Evolutionary conservation across 1,140 invertebrate species (phyloP).

Genomic region (Lepidurus apus): DNA sequence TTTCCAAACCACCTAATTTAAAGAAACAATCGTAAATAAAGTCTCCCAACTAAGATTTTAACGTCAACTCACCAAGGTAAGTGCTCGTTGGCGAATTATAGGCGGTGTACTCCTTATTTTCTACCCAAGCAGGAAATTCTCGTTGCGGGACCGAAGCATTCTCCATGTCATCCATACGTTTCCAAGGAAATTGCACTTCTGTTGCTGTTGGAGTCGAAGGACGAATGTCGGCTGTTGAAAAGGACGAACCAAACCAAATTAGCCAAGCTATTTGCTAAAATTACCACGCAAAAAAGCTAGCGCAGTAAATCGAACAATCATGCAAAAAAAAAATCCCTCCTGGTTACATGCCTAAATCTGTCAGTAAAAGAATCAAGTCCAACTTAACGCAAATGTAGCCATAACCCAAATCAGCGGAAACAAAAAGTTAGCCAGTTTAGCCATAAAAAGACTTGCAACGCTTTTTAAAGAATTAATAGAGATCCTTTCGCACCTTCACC

Average conservation of each 20-base stretch:
- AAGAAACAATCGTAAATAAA: neutral
- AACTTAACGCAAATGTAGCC: neutral
- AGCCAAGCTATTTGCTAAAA: neutral
- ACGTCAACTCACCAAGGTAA: conserved; percentile 63
- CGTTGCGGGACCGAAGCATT: conserved; percentile 67
- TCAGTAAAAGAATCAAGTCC: neutral
- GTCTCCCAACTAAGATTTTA: neutral
- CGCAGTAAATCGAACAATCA: neutral
- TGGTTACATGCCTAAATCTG: neutral
- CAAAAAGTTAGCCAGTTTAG: neutral
- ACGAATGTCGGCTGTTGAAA: conserved; percentile 28
- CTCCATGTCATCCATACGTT: conserved; percentile 61
- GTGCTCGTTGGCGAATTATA: conserved; percentile 86
- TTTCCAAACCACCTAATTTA: conserved; percentile 24
- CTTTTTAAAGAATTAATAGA: too few species aligned
- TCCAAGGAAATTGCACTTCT: conserved; percentile 82
- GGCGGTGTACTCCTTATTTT: conserved; percentile 85
- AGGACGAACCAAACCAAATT: neutral
- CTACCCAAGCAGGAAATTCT: conserved; percentile 86
- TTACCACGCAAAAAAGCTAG: neutral
- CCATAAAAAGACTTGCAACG: neutral
- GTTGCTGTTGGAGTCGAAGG: conserved; percentile 63
- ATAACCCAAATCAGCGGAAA: neutral
- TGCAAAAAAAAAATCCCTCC: neutral
- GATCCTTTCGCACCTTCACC: conserved; percentile 4